Conservation (phyloP, 2,888 invertebrate species). For the Cactoblastis cactorum region DNA sequence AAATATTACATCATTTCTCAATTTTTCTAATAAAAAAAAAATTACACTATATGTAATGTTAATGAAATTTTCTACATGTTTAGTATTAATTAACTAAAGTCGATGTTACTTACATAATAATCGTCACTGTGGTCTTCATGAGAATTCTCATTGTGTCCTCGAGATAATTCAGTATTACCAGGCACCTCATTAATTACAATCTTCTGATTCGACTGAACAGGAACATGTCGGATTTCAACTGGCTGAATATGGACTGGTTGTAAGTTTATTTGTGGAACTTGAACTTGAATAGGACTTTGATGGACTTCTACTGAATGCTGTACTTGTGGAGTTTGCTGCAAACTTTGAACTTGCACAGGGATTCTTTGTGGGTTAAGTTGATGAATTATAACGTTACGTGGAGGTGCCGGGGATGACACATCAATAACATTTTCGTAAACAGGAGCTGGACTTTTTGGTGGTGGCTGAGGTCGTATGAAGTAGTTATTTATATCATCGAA, state of each 20-base stretch:
- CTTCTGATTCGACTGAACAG: constrained; percentile 14
- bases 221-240: constrained; percentile 8
- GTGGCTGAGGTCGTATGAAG: constrained; percentile 26
- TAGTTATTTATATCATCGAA: constrained; percentile 22
- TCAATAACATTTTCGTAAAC: constrained; percentile 29
- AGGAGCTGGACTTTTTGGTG: constrained; percentile 25
- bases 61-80: no score
- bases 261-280: not conserved
- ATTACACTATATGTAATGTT: no score
- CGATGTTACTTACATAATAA: constrained; percentile 42
- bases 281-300: not conserved
- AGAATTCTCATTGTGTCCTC: constrained; percentile 25
- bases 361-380: not conserved
- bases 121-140: constrained; percentile 32
- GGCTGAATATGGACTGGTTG: constrained; percentile 2
- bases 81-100: not conserved
- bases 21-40: no score
- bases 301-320: constrained; percentile 4
- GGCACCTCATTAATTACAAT: constrained; percentile 15
- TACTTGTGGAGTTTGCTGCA: constrained; percentile 10
- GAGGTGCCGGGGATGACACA: constrained; percentile 23
- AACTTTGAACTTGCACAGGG: constrained; percentile 12
- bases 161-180: constrained; percentile 17
- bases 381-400: constrained; percentile 4
- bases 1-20: no score